Percentiles rank a stretch among this genome's conserved stretches.
phyloP scores from a whole-genome alignment of 2,888 invertebrate species.

The Callosobruchus maculatus region DNA sequence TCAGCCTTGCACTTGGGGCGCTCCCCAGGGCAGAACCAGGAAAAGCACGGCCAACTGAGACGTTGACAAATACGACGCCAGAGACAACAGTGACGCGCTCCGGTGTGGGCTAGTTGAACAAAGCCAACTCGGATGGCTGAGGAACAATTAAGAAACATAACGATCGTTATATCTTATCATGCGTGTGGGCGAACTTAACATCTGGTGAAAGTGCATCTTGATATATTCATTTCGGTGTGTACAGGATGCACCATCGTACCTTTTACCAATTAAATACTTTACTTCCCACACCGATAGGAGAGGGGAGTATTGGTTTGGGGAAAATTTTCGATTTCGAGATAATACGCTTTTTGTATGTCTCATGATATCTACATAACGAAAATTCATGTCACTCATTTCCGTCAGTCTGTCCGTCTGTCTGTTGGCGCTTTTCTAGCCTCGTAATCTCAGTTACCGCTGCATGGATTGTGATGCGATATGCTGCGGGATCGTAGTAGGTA shows the following conservation, averaged over 20 bases:
- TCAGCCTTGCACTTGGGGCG: not conserved
- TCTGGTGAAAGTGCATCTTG: constrained; percentile 13
- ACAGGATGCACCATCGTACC: constrained; percentile 2
- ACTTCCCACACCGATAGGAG: too few species aligned
- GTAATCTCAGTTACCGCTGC: too few species aligned
- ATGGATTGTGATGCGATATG: too few species aligned
- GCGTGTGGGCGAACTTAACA: constrained; percentile 12
- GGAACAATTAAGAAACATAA: constrained; percentile 13
- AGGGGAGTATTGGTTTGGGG: too few species aligned
- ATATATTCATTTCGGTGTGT: not conserved
- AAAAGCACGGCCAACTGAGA: not conserved
- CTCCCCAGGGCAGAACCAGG: constrained; percentile 8
- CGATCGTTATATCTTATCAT: constrained; percentile 12
- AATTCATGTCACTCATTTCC: too few species aligned
- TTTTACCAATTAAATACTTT: too few species aligned
- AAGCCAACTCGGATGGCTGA: constrained; percentile 13
- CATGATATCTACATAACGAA: too few species aligned
- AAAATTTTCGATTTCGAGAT: too few species aligned
- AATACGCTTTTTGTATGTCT: too few species aligned
- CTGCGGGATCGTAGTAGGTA: too few species aligned
- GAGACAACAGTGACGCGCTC: not conserved
- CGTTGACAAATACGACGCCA: constrained; percentile 10
- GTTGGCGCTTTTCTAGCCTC: too few species aligned
- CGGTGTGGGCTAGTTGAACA: constrained; percentile 11
- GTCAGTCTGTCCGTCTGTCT: too few species aligned